phyloP scores from a whole-genome alignment of 30 jellyfish, hydroid and myxozoan species.

The Turritopsis dohrnii region DNA sequence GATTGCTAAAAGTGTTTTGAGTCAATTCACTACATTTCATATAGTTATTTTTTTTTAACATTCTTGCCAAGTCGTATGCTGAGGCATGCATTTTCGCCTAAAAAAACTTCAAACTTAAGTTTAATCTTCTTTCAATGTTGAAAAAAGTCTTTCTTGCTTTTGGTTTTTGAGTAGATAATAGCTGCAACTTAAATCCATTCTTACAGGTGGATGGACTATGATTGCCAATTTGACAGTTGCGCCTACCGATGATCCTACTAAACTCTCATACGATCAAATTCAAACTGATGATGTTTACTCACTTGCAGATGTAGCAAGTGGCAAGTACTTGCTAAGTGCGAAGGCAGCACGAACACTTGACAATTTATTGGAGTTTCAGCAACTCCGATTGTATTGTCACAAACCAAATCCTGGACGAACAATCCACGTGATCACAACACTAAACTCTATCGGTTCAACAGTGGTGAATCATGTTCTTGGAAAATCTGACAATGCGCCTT shows the following conservation, averaged over 20 bases:
- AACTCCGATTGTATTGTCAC: slow-evolving; percentile 7
- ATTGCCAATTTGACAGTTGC: background rate
- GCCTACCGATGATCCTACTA: background rate
- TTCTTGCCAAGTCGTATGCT: too few species aligned
- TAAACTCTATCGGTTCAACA: background rate
- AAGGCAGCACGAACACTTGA: background rate
- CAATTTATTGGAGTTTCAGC: background rate
- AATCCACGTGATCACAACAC: background rate
- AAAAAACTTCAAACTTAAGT: too few species aligned
- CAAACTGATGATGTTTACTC: background rate
- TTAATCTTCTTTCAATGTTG: too few species aligned
- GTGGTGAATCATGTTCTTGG: background rate
- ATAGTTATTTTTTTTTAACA: too few species aligned
- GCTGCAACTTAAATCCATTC: too few species aligned
- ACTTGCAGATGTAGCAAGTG: background rate
- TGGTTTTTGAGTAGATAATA: too few species aligned
- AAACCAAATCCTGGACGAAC: slow-evolving; percentile 2
- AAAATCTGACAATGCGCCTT: background rate
- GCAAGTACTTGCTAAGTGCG: background rate
- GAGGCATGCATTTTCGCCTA: too few species aligned
- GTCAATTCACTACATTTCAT: too few species aligned
- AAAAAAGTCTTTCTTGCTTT: too few species aligned
- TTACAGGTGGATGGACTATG: slow-evolving; percentile 22
- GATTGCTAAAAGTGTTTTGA: too few species aligned
- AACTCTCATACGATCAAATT: background rate